phyloP scores from a whole-genome alignment of 1,140 invertebrate species.

The Achroia grisella region DNA sequence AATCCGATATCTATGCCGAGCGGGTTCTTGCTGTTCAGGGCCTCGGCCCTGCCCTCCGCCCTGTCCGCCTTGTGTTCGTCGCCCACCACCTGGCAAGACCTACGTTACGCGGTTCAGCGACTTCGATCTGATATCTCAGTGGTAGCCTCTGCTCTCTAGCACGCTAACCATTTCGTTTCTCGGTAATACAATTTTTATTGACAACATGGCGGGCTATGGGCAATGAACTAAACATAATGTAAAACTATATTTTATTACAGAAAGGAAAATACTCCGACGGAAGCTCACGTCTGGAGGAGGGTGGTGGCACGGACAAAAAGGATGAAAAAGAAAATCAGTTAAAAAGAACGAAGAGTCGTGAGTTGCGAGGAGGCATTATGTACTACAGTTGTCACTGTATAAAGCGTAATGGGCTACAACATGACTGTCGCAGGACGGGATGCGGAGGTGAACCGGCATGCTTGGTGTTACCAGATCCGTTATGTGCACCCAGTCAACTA shows the following conservation, averaged over 20 bases:
- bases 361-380: constrained; percentile 78
- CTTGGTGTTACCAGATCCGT: constrained; percentile 78
- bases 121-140: constrained; percentile 59
- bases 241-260: constrained; percentile 24
- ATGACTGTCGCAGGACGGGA: constrained; percentile 80
- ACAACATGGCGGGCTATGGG: constrained; percentile 8
- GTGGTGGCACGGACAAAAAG: constrained; percentile 47
- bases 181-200: constrained; percentile 30
- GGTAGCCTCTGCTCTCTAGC: constrained; percentile 34
- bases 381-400: constrained; percentile 82
- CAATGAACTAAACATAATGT: neutral
- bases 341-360: constrained; percentile 76
- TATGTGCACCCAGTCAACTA: constrained; percentile 76
- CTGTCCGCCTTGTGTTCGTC: constrained; percentile 59
- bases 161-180: constrained; percentile 16
- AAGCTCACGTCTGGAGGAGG: constrained; percentile 33
- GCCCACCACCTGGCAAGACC: constrained; percentile 61
- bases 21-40: constrained; percentile 36
- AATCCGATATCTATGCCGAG: constrained; percentile 63
- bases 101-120: constrained; percentile 65
- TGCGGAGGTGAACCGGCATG: constrained; percentile 81
- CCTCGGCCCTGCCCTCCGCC: constrained; percentile 50
- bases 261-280: constrained; percentile 32
- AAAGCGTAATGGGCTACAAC: constrained; percentile 84
- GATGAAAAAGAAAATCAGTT: constrained; percentile 57